phyloP scores from a whole-genome alignment of 2,797 vertebrate genomes.

The Eulemur coronatus region DNA sequence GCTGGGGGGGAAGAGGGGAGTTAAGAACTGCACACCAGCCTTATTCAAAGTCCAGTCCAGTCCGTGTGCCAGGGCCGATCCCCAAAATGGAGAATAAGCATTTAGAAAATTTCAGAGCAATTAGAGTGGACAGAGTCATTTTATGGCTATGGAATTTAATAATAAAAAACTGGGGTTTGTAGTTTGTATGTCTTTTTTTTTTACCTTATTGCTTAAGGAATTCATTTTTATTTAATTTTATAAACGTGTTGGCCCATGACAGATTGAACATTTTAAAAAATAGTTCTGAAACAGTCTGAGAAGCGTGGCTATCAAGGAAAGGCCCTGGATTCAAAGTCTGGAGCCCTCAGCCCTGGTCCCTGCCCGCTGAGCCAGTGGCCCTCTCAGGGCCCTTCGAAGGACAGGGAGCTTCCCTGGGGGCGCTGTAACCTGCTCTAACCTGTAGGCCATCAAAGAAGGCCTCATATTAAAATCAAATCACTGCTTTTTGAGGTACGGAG shows the following conservation, averaged over 20 bases:
- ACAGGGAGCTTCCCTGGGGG: background rate
- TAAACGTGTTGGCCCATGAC: background rate
- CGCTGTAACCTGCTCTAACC: background rate
- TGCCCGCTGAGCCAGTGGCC: background rate
- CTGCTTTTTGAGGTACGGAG: background rate
- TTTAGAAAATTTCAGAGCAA: background rate
- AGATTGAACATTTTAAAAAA: background rate
- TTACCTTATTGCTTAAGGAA: background rate
- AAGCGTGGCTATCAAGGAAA: background rate
- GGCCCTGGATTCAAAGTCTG: background rate
- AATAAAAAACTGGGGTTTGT: background rate
- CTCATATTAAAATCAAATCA: background rate
- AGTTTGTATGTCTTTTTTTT: background rate
- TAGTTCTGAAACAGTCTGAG: background rate
- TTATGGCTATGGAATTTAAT: background rate
- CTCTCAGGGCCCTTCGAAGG: background rate
- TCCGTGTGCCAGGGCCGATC: accelerated
- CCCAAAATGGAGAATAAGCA: background rate
- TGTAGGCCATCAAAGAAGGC: background rate
- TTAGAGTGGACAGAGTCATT: background rate
- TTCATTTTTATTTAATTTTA: slow-evolving; percentile 28
- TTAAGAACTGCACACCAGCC: background rate
- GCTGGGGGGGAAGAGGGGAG: background rate
- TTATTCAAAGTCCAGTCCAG: accelerated
- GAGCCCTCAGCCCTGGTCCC: background rate